phyloP scores from a whole-genome alignment of 2,888 invertebrate genomes.

The Micoletzkya japonica region DNA sequence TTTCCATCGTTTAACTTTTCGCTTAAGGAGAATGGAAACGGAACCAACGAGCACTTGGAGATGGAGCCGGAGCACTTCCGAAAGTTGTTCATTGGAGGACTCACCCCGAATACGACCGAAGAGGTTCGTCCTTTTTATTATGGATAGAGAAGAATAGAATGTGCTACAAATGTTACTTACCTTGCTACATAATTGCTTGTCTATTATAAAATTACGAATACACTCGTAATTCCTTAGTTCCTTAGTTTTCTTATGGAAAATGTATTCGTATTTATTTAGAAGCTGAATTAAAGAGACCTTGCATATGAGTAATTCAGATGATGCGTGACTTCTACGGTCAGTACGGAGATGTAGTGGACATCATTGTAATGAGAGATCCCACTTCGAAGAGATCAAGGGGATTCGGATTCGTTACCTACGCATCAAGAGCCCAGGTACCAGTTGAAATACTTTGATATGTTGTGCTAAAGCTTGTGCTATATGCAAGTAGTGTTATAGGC shows the following conservation, averaged over 20 bases:
- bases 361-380: conserved; percentile 94
- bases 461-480: too few relatives aligned
- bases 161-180: too few relatives aligned
- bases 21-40: conserved; percentile 5
- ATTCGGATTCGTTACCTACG: conserved; percentile 96
- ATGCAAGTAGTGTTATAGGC: too few relatives aligned
- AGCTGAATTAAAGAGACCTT: too few relatives aligned
- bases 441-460: too few relatives aligned
- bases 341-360: conserved; percentile 93
- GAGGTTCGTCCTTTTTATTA: too few relatives aligned
- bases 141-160: too few relatives aligned
- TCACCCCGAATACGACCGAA: conserved; percentile 43
- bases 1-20: background rate
- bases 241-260: too few relatives aligned
- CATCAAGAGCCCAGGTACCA: conserved; percentile 65
- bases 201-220: too few relatives aligned
- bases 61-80: conserved; percentile 38
- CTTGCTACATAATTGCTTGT: too few relatives aligned
- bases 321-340: conserved; percentile 64
- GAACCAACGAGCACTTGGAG: conserved; percentile 18
- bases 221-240: background rate
- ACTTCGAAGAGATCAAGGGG: conserved; percentile 90
- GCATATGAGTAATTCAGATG: conserved; percentile 15
- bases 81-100: conserved; percentile 53
- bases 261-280: too few relatives aligned